These are phyloP conservation scores for Epizoanthus fatuus DNA, from an alignment of 92 coral and sea anemone genomes.

Conservation along the genomic window DNA sequence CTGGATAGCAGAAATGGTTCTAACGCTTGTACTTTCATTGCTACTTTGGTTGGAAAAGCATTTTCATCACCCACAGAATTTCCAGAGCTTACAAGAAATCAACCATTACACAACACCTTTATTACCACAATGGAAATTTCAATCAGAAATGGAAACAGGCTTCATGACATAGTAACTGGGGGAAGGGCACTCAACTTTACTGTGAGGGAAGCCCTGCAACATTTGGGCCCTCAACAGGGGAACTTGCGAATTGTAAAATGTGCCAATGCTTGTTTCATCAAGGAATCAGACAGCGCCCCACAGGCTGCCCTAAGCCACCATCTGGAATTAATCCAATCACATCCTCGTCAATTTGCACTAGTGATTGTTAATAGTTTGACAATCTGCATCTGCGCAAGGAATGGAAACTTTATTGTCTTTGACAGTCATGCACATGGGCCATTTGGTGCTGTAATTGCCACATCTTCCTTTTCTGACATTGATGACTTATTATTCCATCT, in stretches of 20 bases:
- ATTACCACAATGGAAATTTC: background rate
- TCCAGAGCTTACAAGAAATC: background rate
- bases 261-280: background rate
- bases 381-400: background rate
- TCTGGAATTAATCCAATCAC: background rate
- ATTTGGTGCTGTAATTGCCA: background rate
- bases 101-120: background rate
- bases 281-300: background rate
- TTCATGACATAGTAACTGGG: background rate
- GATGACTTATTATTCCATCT: background rate
- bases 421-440: constrained; percentile 1
- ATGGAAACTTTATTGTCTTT: background rate
- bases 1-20: background rate
- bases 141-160: background rate
- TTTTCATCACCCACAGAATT: background rate
- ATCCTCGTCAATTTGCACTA: background rate
- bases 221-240: background rate
- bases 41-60: background rate
- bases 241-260: background rate
- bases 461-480: background rate
- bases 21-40: background rate
- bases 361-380: background rate
- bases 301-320: background rate
- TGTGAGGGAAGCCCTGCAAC: background rate
- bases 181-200: background rate